Conservation (phyloP, 2,797 vertebrate species). For the Intellagama lesueurii region DNA sequence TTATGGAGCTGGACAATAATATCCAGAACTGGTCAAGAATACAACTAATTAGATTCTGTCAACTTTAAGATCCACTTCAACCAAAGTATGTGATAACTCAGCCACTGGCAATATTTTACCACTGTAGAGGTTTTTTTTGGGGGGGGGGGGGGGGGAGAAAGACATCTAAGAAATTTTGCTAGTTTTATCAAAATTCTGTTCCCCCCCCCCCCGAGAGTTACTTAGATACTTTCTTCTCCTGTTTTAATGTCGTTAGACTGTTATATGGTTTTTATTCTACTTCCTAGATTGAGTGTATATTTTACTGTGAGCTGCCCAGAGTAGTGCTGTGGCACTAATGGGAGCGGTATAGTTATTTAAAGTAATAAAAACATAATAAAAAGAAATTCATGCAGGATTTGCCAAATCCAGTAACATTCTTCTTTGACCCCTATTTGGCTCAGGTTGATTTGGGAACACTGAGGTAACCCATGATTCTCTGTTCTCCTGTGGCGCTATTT, state of each 20-base stretch:
- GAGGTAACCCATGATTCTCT: not conserved
- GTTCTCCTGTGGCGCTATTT: not conserved
- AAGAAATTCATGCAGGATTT: not conserved
- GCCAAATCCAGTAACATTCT: not conserved
- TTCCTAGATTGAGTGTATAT: no score
- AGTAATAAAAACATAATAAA: no score
- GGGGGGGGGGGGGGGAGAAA: no score
- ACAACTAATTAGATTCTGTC: not conserved
- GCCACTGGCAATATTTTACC: not conserved
- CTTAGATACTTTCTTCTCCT: not conserved
- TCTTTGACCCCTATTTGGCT: not conserved
- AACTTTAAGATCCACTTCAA: not conserved
- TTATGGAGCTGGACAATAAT: not conserved
- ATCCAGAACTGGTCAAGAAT: not conserved
- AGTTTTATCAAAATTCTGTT: not conserved
- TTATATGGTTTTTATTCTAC: no score
- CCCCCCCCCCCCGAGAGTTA: not conserved
- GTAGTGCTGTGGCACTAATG: no score
- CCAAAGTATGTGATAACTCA: not conserved
- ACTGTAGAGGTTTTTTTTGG: not conserved
- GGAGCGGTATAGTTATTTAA: no score
- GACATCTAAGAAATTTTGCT: not conserved
- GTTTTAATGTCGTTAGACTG: no score
- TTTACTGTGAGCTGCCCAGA: no score
- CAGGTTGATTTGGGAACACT: not conserved